A percentile compares a stretch with the other conserved stretches of the same genome.
Evolutionary conservation across 2,113 vertebrate genomes (phyloP).

Genomic region (Gila orcuttii): DNA sequence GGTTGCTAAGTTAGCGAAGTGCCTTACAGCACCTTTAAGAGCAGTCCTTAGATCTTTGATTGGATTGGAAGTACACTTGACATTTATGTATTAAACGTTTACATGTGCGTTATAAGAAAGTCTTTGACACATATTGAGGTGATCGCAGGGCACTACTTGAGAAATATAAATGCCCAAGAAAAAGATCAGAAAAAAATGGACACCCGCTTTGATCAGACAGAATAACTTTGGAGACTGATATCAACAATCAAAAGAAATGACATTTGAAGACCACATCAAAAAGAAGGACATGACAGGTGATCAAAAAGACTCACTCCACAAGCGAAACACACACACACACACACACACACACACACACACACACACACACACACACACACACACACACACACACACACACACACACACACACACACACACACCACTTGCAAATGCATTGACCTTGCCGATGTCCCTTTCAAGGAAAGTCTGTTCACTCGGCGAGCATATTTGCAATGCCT

Average conservation of each 20-base stretch:
- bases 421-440: slow-evolving; percentile 17
- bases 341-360: background rate
- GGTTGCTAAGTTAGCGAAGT: background rate
- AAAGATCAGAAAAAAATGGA: slow-evolving; percentile 54
- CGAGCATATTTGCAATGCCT: too few species aligned
- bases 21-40: background rate
- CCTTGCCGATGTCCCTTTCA: background rate
- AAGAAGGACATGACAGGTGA: slow-evolving; percentile 63
- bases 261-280: slow-evolving; percentile 68
- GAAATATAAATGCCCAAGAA: slow-evolving; percentile 59
- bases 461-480: too few species aligned
- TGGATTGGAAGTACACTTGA: slow-evolving; percentile 14
- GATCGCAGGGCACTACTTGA: slow-evolving; percentile 40
- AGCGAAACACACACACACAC: background rate
- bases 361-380: background rate
- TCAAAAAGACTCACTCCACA: slow-evolving; percentile 49
- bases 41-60: slow-evolving; percentile 10
- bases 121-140: slow-evolving; percentile 22
- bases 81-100: slow-evolving; percentile 31
- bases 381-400: slow-evolving; percentile 16
- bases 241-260: slow-evolving; percentile 50
- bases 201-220: slow-evolving; percentile 51
- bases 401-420: slow-evolving; percentile 8
- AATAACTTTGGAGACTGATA: slow-evolving; percentile 43
- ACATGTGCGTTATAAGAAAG: slow-evolving; percentile 8